Conservation (phyloP, 2,113 vertebrate genomes). For the Bos javanicus region DNA sequence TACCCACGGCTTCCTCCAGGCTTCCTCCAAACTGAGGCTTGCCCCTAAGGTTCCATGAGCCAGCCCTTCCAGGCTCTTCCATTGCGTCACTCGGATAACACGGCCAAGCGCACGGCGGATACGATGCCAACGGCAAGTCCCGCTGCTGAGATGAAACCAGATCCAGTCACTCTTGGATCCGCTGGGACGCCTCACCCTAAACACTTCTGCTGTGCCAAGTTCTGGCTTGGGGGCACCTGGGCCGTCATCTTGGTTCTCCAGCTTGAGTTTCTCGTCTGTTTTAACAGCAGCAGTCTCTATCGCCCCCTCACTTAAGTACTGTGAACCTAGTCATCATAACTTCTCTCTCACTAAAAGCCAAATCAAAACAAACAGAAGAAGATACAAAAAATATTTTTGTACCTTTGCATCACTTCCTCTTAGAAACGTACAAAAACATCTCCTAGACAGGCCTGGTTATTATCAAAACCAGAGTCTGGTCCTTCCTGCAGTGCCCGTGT, state of each 20-base stretch:
- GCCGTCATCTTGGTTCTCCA: not conserved
- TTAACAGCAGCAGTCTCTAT: not conserved
- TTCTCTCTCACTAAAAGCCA: not conserved
- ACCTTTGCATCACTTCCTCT: not conserved
- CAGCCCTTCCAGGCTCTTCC: not conserved
- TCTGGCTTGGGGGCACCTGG: not conserved
- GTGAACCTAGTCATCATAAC: not conserved
- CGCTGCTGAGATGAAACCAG: not conserved
- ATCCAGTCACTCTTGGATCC: not conserved
- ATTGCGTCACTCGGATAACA: accelerated
- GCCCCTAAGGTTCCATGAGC: not conserved
- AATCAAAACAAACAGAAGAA: not conserved
- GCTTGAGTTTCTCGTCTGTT: not conserved
- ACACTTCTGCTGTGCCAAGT: no score
- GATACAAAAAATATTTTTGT: not conserved
- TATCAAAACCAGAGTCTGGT: not conserved
- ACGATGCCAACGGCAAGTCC: not conserved
- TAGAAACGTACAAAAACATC: not conserved
- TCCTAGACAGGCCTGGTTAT: not conserved
- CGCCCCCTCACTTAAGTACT: not conserved
- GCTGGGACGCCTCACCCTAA: not conserved
- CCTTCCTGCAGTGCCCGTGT: not conserved
- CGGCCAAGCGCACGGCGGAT: not conserved
- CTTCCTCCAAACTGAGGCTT: no score
- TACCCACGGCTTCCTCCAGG: accelerated